Conservation (phyloP, 2,113 vertebrate genomes). For the Hyla sarda region DNA sequence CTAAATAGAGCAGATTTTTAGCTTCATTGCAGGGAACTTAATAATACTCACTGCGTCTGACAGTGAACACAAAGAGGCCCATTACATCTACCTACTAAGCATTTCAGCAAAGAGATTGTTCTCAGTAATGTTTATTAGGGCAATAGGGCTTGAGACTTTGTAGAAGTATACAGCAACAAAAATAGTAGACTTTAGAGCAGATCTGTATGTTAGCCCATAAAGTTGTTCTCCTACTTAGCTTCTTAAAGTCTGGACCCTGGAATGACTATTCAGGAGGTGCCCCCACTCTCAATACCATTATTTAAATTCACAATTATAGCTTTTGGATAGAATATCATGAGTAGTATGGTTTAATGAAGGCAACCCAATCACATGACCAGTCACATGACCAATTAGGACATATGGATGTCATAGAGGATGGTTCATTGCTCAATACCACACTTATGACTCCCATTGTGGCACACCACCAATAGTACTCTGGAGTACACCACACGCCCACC, state of each 20-base stretch:
- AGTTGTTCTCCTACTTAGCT: not conserved
- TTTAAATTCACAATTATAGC: not conserved
- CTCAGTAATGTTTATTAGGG: not conserved
- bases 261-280: no score
- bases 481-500: no score
- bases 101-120: not conserved
- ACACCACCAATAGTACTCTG: no score
- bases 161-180: not conserved
- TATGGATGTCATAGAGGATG: no score
- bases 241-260: no score
- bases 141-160: not conserved
- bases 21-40: not conserved
- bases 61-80: not conserved
- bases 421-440: no score
- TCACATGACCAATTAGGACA: no score
- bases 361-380: no score
- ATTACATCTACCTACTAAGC: not conserved
- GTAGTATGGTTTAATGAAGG: not conserved
- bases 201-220: not conserved
- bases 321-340: not conserved
- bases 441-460: no score
- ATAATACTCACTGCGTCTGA: slow-evolving; percentile 3
- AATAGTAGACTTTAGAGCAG: not conserved
- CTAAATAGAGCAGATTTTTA: not conserved
- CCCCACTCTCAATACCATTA: not conserved